Evolutionary conservation across 2,888 invertebrate genomes (phyloP), one percentile per base, ranked within the genome.

Genomic region (Cryptosula pallasiana): DNA sequence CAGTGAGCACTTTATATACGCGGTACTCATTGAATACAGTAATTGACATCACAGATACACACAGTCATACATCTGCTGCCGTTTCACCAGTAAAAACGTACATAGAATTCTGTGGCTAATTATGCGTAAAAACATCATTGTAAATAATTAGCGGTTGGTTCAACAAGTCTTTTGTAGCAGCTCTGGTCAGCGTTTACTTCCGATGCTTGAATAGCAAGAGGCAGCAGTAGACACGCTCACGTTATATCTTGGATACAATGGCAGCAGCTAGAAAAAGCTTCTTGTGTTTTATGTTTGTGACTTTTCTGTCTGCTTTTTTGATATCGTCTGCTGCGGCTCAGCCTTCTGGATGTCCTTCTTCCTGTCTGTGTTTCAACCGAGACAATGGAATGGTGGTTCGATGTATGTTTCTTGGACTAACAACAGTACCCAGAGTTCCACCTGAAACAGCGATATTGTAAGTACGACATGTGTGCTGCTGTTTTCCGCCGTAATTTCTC

Each of bases 351-450:
- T 63, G 63, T n/a, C 63, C 63, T 5, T 16, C 25, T 3, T 27
- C 63, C 32, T 63, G 63, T 32, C 63, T 63, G 5, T 63, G 63
- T 32, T 63, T 63, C n/a, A 27, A 63, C 9, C 2, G 63, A 63
- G 63, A 63, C 34, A 63, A 63, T 63, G 63, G 63, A 3, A 63
- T 27, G 63, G 63, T 63, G 20, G 63, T 63, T 9, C 63, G 63
- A 32, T 63, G 63, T 32, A 63, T 63, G 63, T 63, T 63, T 63
- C 9, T 63, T 5, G 63, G 63, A 3, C 63, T 63, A 32, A 63
- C 63, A 3, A 32, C 25, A n/a, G 32, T 63, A 2, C 63, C 63
- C 13, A 5, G 13, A 13, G 63, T 63, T 27, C 63, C 63, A 13
- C 25, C 3, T 32, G 63, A 63, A 9, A 63, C 63, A 2, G 32